Base-by-base conservation (phyloP, 2,888 invertebrate genomes). In the Steromphala cineraria region DNA sequence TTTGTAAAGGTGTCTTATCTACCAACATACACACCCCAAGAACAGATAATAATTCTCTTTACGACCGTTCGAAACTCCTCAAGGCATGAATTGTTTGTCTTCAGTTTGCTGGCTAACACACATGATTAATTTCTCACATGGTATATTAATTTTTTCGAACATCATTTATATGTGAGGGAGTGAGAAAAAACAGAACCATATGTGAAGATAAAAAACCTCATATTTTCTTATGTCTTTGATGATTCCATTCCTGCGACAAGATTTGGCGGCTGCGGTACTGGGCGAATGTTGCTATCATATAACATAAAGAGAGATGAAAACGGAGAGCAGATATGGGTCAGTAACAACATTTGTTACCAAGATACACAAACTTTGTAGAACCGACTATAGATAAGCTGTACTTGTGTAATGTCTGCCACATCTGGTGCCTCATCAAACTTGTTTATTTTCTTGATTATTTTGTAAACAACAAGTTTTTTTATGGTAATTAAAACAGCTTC, bases 291-390 rank as follows among this genome's bases (percentile, higher is more conserved):
- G 28, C 24, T 62, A 62, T 62, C 62, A 62, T 24, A 24, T 62
- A 62, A 62, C 62, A 62, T 62, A 62, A 62, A 62, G 46, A 62
- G 62, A 62, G 62, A 24, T 62, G 24, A 62, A 62, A 62, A 62
- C 62, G n/a, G 8, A 15, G 15, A 15, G 1, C 15, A 62, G 62
- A 62, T 28, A 62, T 1, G 62, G 62, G 62, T 62, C 62, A 62
- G 28, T 17, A 3, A 17, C 28, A 62, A 62, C 62, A 62, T 24
- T 62, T 24, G 24, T 62, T 62, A 62, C 28, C 24, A 62, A 62
- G 28, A 28, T 13, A 62, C 46, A 46, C 46, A 4, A 46, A 46
- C 46, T 46, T 46, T 46, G 46, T 46, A 10, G 46, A 13, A 46
- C 5, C 46, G 46, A 46, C 46, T 46, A 46, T 10, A 46, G 46